Evolutionary conservation across 2,888 invertebrate species (phyloP).

Genomic region (Diplazon laetatorius): DNA sequence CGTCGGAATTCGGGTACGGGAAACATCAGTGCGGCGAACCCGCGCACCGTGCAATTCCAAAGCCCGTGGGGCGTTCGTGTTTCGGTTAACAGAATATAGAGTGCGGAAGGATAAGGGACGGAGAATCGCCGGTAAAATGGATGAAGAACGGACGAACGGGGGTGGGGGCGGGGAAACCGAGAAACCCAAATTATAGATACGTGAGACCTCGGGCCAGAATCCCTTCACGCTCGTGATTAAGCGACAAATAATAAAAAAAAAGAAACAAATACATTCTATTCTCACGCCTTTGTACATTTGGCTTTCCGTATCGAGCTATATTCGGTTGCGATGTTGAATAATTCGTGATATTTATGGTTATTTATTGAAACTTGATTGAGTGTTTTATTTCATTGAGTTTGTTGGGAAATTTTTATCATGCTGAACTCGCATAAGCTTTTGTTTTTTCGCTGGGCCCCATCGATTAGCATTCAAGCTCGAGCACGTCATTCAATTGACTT

Average conservation of each 20-base stretch:
- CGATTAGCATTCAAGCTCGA: no score
- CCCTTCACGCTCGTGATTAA: neutral
- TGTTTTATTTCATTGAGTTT: no score
- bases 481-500: no score
- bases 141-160: conserved; percentile 16
- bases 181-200: conserved; percentile 51
- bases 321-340: neutral
- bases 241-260: no score
- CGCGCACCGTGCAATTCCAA: conserved; percentile 48
- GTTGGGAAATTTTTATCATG: no score
- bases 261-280: conserved; percentile 38
- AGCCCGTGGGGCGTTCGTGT: conserved; percentile 49
- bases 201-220: neutral
- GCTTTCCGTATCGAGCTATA: neutral
- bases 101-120: neutral
- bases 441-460: no score
- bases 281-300: conserved; percentile 20
- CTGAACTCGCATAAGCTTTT: no score
- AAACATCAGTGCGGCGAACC: conserved; percentile 27
- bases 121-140: conserved; percentile 6
- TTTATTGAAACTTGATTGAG: neutral
- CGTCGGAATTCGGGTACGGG: conserved; percentile 39
- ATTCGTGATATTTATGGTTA: neutral
- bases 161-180: conserved; percentile 36
- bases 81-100: conserved; percentile 39